Evolutionary conservation across 2,797 vertebrate species (phyloP).

Genomic region (Crax fasciolata): DNA sequence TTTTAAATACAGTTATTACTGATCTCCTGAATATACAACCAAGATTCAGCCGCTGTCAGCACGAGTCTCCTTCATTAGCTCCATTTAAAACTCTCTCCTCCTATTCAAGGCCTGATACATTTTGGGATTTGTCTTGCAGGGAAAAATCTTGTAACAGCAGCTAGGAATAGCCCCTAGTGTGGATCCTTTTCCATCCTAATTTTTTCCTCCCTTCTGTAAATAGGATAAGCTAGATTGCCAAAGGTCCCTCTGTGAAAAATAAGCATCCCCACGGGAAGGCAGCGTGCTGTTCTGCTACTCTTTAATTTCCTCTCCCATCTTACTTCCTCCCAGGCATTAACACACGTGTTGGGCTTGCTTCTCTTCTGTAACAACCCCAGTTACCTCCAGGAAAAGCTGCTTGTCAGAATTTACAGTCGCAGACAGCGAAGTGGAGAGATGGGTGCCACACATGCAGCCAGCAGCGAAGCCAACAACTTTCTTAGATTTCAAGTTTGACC

Average conservation of each 20-base stretch:
- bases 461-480: not conserved
- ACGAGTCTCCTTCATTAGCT: not conserved
- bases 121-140: not conserved
- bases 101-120: not conserved
- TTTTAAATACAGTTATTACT: not conserved
- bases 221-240: not conserved
- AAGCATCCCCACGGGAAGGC: not conserved
- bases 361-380: not conserved
- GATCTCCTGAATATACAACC: not conserved
- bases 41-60: not conserved
- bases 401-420: not conserved
- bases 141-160: not conserved
- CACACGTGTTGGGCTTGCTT: not conserved
- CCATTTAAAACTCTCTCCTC: not conserved
- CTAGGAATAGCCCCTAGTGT: rapidly evolving
- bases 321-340: not conserved
- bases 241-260: not conserved
- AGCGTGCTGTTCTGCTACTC: not conserved
- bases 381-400: not conserved
- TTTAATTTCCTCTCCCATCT: slow-evolving; percentile 10
- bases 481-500: not conserved
- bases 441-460: not conserved
- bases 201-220: not conserved
- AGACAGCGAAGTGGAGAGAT: not conserved
- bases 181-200: not conserved